Base-by-base conservation (phyloP, 2,113 vertebrate species). In the Pteruthius melanotis region DNA sequence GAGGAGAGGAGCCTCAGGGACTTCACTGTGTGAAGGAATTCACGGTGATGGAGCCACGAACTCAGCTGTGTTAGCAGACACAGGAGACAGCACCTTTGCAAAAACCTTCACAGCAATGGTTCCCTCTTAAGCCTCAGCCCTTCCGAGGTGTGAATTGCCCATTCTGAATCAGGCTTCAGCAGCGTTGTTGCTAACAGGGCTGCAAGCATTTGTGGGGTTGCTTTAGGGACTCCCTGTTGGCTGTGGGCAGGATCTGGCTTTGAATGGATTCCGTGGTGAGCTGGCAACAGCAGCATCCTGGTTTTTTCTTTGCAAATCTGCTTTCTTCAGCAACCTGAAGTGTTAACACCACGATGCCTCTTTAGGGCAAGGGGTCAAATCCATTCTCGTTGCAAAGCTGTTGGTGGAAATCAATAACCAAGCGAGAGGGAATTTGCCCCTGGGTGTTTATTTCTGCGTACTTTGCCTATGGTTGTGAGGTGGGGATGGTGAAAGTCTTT, bases 1-100 rank as follows among this genome's bases (percentile, higher is more conserved):
- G 57, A 90, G 57, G 68, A 94, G 81, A 83, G 47, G 35, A 86
- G 49, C 89, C 66, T 80, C 35, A 27, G 83, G 89, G 65, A 31
- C 42, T 91, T 49, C 47, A 76, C 63, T 88, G 70, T 65, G 52
- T 92, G 56, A 88, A 40, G 81, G 66, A 52, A 76, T 72, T 80
- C 35, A 47, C 2, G 1, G 56, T 64, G 82, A 69, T 7, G 56
- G 75, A 85, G 49, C 65, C 72, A 39, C 60, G 93, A 92, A 47
- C 59, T 57, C 37, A 52, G 53, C 75, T 85, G 35, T 10, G 2
- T 85, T 85, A 79, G 82, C 37, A 88, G 66, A 24, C 52, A 59
- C 82, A 47, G 3, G 7, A 71, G 70, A 45, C 27, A 84, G 61
- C 2, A 13, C 39, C 27, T 28, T 52, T 4, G 9, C 2, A 7